Conservation (phyloP, 1,140 invertebrate species). For the Drosophila simulans region DNA sequence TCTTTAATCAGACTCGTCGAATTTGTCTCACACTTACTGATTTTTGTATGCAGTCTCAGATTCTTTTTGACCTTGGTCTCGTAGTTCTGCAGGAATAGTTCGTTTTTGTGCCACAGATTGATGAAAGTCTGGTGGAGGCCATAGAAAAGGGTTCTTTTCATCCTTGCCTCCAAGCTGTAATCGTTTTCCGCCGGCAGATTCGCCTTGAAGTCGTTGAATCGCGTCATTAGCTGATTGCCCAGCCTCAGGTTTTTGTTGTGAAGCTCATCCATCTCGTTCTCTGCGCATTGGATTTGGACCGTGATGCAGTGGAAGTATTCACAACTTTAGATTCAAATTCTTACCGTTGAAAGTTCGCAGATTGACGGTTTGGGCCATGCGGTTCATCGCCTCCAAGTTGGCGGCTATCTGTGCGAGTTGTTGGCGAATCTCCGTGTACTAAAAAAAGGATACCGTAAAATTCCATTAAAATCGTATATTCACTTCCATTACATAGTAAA, state of each 20-base stretch:
- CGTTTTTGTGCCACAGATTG: constrained; percentile 80
- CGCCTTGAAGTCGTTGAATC: constrained; percentile 75
- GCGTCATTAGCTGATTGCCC: constrained; percentile 72
- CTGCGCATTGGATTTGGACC: constrained; percentile 23
- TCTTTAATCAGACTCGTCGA: too few relatives aligned
- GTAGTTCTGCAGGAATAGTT: constrained; percentile 75
- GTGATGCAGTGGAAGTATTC: too few relatives aligned
- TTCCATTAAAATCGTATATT: neutral
- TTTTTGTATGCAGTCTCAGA: constrained; percentile 76
- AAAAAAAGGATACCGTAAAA: constrained; percentile 1
- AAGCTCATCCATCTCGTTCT: constrained; percentile 79
- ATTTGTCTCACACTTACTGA: constrained; percentile 58
- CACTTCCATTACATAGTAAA: neutral
- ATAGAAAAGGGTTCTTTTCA: constrained; percentile 80
- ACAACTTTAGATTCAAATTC: neutral
- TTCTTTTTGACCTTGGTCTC: constrained; percentile 78
- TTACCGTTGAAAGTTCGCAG: constrained; percentile 77
- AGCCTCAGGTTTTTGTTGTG: constrained; percentile 73
- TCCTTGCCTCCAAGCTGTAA: constrained; percentile 77
- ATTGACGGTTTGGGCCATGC: constrained; percentile 77
- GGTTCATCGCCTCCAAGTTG: constrained; percentile 79
- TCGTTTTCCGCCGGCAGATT: constrained; percentile 79
- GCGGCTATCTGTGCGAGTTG: constrained; percentile 68
- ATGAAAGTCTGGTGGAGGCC: constrained; percentile 80
- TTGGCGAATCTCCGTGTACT: constrained; percentile 79